Evolutionary conservation across 2,797 vertebrate species (phyloP), one percentile per base, ranked within the genome.

Genomic region (Leucoraja ocellata): DNA sequence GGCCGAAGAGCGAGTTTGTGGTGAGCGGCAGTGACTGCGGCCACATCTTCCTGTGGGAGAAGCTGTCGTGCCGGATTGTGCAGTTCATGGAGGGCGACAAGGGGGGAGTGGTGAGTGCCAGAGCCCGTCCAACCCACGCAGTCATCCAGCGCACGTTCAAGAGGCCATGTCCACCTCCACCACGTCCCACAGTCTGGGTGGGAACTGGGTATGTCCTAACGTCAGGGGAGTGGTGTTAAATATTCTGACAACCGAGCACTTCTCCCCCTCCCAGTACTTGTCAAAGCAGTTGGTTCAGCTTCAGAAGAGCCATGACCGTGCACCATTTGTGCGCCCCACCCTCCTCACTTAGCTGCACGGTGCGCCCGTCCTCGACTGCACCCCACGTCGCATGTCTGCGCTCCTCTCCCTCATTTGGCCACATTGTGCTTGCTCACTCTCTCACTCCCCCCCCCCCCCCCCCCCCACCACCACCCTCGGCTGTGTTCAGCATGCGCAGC

Each of bases 31-130:
- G 98, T 23, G 98, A 99, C 96, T 99, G 98, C 0, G 98, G 98
- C 93, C 98, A 99, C 97, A 98, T 99, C 94, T 99, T 99, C 96
- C 96, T 99, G 81, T 99, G 98, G 98, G 98, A 99, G 94, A 99
- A 99, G 61, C 95, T 97, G 39, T 99, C 98, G 0, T 98, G 98
- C 94, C 98, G 97, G 93, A 98, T 99, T 46, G 97, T 99, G 94
- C 98, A 99, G 96, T 99, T 99, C 94, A 98, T 99, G 98, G 98
- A 98, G 63, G 98, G 98, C 0, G 98, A 99, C 96, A 96, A 97
- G 94, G 98, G 98, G n/a, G 98, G 98, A 86, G 98, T 99, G 98
- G 98, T 99, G 95, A 98, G 97, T 95, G 21, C 73, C 21, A 39
- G 36, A 79, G 39, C 16, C 16, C 10, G 65, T 4, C 46, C 46